phyloP scores from a whole-genome alignment of 2,113 vertebrate genomes.

The Canis aureus region DNA sequence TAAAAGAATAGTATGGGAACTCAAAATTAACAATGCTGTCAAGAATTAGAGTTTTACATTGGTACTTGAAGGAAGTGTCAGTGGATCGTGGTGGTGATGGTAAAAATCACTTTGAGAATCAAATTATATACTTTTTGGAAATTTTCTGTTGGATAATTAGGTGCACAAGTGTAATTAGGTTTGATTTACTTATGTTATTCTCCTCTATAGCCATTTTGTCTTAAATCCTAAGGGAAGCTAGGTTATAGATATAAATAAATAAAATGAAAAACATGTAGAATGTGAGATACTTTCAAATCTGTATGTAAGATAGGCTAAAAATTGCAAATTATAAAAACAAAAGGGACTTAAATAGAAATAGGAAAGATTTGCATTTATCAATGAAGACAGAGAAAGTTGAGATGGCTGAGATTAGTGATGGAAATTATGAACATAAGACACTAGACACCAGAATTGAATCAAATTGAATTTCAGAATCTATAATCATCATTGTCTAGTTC shows the following conservation, averaged over 20 bases:
- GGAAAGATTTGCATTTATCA: background rate
- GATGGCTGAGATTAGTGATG: background rate
- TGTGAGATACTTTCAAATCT: background rate
- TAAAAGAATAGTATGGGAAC: background rate
- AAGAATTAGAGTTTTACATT: background rate
- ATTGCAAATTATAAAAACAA: background rate
- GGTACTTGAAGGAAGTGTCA: background rate
- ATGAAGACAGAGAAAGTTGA: background rate
- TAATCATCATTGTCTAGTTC: background rate
- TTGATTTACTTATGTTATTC: background rate
- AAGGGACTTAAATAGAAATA: background rate
- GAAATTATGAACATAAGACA: background rate
- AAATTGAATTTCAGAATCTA: background rate
- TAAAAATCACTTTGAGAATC: background rate
- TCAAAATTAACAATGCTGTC: background rate
- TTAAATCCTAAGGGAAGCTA: background rate
- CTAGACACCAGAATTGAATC: background rate
- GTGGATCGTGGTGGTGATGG: background rate
- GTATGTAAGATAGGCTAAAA: background rate
- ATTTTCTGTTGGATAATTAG: background rate
- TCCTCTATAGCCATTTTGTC: background rate
- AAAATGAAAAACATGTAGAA: background rate
- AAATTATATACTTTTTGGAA: background rate
- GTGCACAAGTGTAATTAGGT: background rate
- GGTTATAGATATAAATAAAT: background rate